Evolutionary conservation across 2,113 vertebrate genomes (phyloP), one percentile per base, ranked within the genome.

Genomic region (Anguilla japonica): DNA sequence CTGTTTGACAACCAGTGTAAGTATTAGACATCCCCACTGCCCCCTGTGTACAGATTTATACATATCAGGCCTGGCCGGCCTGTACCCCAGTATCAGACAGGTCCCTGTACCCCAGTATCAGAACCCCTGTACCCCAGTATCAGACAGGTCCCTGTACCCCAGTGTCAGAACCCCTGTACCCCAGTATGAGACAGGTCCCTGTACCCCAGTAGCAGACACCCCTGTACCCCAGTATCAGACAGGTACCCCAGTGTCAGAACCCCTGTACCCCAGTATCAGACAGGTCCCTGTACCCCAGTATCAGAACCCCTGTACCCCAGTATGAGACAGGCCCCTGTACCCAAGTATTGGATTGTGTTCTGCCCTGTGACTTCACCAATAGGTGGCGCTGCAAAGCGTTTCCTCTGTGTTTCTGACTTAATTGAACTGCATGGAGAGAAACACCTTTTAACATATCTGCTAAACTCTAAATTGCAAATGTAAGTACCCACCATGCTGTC

Each of bases 1-100:
- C 96, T 99, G 90, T 99, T 99, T 93, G 98, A 99, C 89, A 99
- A 97, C 93, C 98, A 99, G 91, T 97, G 98, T 99, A 93, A 98
- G 98, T 91, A 34, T 34, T 34, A 29, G 71, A 67, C 18, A 60
- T 6, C 20, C 22, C 2, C 22, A 67, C 60, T 26, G 18, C 60
- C 60, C 18, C 2, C 60, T 5, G 18, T 22, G 18, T 46, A 46
- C 60, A 67, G 5, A 67, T 26, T 7, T 26, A 67, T 5, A 67
- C 60, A 67, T 20, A 67, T 46, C 43, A 46, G 43, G 8, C 60
- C 67, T 34, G 22, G 22, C 63, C 26, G 2, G 2, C 6, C 26
- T 75, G 71, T 34, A 34, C n/a, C n/a, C 26, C 71, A 29, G n/a
- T 75, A 26, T 75, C 26, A 75, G n/a, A 29, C 9, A 75, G 3